Percentiles rank a stretch among this genome's conserved stretches.
These are phyloP conservation scores for Aplysina aerophoba DNA, from an alignment of 37 sponge, comb jelly and placozoan species.

Conservation along the genomic window DNA sequence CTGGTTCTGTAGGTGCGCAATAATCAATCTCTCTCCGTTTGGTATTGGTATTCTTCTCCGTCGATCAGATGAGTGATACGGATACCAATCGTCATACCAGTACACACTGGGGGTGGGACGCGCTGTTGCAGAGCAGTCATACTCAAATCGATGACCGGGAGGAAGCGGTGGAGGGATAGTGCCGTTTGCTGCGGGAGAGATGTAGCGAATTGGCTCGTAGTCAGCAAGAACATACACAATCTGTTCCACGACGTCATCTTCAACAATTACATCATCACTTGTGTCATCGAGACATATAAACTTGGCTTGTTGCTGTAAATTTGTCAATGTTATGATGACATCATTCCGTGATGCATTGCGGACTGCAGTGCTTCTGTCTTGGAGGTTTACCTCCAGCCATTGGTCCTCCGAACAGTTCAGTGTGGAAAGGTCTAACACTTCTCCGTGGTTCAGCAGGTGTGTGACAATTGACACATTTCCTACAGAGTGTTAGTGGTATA, in stretches of 20 bases:
- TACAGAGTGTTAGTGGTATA: too few species aligned
- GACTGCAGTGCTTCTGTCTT: too few species aligned
- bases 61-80: neutral
- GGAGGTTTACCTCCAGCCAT: too few species aligned
- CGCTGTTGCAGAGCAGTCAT: neutral
- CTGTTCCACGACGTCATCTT: neutral
- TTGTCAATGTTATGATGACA: neutral
- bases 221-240: slow-evolving; percentile 30
- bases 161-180: neutral
- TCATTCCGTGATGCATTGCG: too few species aligned
- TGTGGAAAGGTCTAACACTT: too few species aligned
- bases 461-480: too few species aligned
- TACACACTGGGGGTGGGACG: neutral
- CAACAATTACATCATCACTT: too few species aligned
- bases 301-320: neutral
- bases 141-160: neutral
- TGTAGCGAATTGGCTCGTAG: slow-evolving; percentile 20
- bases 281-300: neutral
- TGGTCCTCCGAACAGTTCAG: too few species aligned
- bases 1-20: neutral
- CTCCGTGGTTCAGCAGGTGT: too few species aligned
- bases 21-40: neutral
- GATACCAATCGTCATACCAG: slow-evolving; percentile 28
- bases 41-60: neutral
- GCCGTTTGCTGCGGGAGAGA: neutral